These are phyloP conservation scores for Cylloceria caligata DNA, from an alignment of 2,888 invertebrate species.

Conservation along the genomic window DNA sequence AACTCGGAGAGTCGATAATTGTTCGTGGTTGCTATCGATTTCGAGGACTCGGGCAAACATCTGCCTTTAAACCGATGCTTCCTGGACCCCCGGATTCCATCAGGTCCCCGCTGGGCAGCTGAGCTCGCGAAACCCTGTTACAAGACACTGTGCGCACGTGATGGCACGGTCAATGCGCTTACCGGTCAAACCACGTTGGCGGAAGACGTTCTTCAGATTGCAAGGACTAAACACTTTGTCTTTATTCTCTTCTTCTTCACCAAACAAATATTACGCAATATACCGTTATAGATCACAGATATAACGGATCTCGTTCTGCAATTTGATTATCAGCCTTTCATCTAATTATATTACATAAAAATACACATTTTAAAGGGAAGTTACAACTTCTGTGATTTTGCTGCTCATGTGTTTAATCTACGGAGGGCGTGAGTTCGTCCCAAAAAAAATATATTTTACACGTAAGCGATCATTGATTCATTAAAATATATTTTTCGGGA, in stretches of 20 bases:
- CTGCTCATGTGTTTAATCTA: too few species aligned
- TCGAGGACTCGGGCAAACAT: conserved; percentile 68
- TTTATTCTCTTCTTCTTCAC: conserved; percentile 11
- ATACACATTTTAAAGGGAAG: not conserved
- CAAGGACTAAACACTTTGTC: conserved; percentile 32
- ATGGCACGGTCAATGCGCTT: conserved; percentile 64
- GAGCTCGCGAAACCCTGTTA: conserved; percentile 65
- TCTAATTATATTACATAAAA: not conserved
- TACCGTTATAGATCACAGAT: conserved; percentile 22
- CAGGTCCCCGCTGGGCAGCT: conserved; percentile 68
- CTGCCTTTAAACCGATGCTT: conserved; percentile 57
- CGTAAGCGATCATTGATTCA: too few species aligned
- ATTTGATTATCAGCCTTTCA: not conserved
- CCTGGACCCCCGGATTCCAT: conserved; percentile 70
- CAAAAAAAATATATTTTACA: too few species aligned
- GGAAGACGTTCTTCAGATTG: conserved; percentile 62
- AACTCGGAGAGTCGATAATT: conserved; percentile 65
- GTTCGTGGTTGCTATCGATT: conserved; percentile 71
- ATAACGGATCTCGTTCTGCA: not conserved
- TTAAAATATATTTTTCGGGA: not conserved
- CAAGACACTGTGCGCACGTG: conserved; percentile 59
- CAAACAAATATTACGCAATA: conserved; percentile 5
- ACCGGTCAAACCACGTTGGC: conserved; percentile 59
- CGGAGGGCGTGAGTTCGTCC: too few species aligned
- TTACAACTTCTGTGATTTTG: not conserved